Evolutionary conservation across 2,797 vertebrate species (phyloP), one percentile per base, ranked within the genome.

Genomic region (Chaetodon trifasciatus): DNA sequence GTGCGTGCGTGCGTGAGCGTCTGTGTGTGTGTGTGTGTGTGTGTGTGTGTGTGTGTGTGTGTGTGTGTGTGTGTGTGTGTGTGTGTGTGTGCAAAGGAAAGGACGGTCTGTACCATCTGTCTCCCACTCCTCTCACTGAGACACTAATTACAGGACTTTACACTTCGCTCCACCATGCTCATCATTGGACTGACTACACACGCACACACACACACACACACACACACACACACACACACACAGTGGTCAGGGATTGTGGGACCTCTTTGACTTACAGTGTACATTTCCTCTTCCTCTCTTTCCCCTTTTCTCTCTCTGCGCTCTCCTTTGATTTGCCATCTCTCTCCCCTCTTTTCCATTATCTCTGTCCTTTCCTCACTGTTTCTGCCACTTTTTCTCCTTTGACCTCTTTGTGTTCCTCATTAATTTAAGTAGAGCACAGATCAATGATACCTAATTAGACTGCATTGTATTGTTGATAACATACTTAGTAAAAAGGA

Each of bases 61-160:
- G 74, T 3, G 53, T 64, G 58, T 17, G 44, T 55, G 37, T 37
- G 47, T 65, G 65, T 72, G 65, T 63, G 74, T 73, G 62, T 77
- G 79, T 84, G 53, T 61, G 37, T 86, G 87, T 70, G 68, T 74
- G 70, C 71, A 58, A 69, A 57, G 70, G 82, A 83, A 78, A 80
- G 85, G 85, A 86, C 62, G 32, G 75, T 58, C 32, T 79, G 68
- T 49, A 81, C 93, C 92, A 95, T 96, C 94, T 96, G 95, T 94
- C 93, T 93, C 91, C 91, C 87, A 78, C 81, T 83, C 82, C 84
- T 93, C 95, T 93, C 88, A 93, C 89, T 93, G 85, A 93, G 94
- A 94, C 89, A 94, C 95, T 96, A 95, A 95, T 97, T 95, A 96
- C 87, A 89, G 91, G 95, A 97, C 94, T 92, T 87, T 85, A 94